A percentile compares a stretch with the other conserved stretches of the same genome.
phyloP scores from a whole-genome alignment of 2,888 invertebrate species.

The Euclidia mi region DNA sequence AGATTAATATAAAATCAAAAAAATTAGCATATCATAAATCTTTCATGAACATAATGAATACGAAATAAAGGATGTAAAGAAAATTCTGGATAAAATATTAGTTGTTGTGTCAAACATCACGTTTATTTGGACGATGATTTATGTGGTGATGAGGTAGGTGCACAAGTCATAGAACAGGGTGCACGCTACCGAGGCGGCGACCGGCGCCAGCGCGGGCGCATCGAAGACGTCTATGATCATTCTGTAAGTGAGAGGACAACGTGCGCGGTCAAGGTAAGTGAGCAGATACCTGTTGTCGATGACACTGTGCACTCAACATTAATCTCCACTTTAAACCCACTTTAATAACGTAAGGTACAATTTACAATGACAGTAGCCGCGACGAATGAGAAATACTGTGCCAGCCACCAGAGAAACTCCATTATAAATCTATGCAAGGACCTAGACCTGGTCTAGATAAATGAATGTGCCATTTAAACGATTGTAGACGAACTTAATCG shows the following conservation, averaged over 20 bases:
- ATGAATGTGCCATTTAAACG: constrained; percentile 42
- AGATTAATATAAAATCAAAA: constrained; percentile 44
- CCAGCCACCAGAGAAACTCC: constrained; percentile 54
- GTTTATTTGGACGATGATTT: constrained; percentile 7
- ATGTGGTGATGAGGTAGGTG: constrained; percentile 28
- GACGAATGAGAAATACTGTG: constrained; percentile 54
- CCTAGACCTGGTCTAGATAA: constrained; percentile 63
- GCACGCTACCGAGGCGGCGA: constrained; percentile 48
- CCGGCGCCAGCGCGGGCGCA: constrained; percentile 58
- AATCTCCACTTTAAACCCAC: constrained; percentile 71
- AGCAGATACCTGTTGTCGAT: constrained; percentile 77
- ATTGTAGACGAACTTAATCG: constrained; percentile 22
- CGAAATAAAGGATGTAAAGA: constrained; percentile 24
- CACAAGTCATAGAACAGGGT: constrained; percentile 56
- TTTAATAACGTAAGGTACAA: constrained; percentile 65
- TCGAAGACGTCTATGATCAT: constrained; percentile 69
- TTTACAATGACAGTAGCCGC: constrained; percentile 52
- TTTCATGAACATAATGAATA: constrained; percentile 39
- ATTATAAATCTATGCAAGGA: constrained; percentile 57
- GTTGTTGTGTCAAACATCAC: constrained; percentile 4
- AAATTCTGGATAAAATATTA: constrained; percentile 24
- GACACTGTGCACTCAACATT: constrained; percentile 77
- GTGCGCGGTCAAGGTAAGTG: constrained; percentile 86
- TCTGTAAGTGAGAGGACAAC: constrained; percentile 83
- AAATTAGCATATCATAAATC: constrained; percentile 42